Evolutionary conservation across 2,797 vertebrate species (phyloP), one percentile per base, ranked within the genome.

Genomic region (Urocyon cinereoargenteus): DNA sequence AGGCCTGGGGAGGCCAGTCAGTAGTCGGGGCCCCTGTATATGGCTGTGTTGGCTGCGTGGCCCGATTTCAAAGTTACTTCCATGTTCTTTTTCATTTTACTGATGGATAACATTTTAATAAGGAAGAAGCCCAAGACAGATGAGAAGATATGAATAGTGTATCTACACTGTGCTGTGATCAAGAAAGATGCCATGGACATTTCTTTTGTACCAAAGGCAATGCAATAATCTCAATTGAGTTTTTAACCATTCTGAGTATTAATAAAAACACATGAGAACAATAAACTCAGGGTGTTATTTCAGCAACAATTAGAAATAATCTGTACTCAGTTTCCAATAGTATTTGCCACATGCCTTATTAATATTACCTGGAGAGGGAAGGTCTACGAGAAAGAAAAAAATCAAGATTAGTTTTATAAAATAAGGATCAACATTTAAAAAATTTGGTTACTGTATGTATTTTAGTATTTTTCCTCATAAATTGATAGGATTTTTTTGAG

Each of bases 321-420:
- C 45, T 55, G 7, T 53, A 11, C 11, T 95, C 26, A 28, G 78
- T 95, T 77, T 86, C 78, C 59, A 53, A 31, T 59, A 64, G 21
- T 57, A 72, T 18, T 40, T 87, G 81, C 22, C 18, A 61, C 7
- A 40, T 18, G 11, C 3, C 49, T 95, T 22, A 53, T 49, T 72
- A 78, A 89, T 55, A 77, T 83, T 89, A 62, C 36, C 28, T 62
- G 36, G 61, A 72, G 10, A 87, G 7, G 31, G 14, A 64, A 49
- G 6, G 13, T 36, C 18, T 21, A 16, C 31, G 53, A 7, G 18
- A 31, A 4, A 5, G 0, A 5, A 51, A 68, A 68, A 18, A n/a
- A 51, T 78, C 21, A 93, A 28, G 34, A 62, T 91, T 79, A 34
- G 31, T 75, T 92, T 84, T 64, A 68, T 77, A 79, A 96, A 93